phyloP scores from a whole-genome alignment of 1,140 invertebrate species.

The Harpegnathos saltator region DNA sequence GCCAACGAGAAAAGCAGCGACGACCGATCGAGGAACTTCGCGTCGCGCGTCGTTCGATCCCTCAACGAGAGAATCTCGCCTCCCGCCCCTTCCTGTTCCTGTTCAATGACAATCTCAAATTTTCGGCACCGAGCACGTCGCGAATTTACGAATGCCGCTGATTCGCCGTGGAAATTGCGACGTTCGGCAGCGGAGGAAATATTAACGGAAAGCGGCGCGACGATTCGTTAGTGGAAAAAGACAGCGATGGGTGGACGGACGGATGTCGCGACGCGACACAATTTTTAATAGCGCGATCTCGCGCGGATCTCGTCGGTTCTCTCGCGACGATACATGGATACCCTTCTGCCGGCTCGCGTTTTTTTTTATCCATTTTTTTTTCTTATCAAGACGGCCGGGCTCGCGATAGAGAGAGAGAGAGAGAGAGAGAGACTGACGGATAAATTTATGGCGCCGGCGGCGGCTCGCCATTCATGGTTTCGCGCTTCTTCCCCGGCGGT shows the following conservation, averaged over 20 bases:
- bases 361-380: too few species aligned
- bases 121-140: background rate
- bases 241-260: background rate
- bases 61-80: background rate
- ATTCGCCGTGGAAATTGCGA: background rate
- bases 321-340: too few species aligned
- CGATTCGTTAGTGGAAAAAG: background rate
- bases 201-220: background rate
- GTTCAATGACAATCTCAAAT: too few species aligned
- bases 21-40: background rate
- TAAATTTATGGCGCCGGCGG: too few species aligned
- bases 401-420: conserved; percentile 49
- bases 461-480: background rate
- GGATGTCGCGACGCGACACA: too few species aligned
- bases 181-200: background rate
- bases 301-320: background rate
- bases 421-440: too few species aligned
- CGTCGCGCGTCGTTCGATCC: background rate
- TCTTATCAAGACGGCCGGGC: too few species aligned
- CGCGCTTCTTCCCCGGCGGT: conserved; percentile 48
- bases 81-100: too few species aligned
- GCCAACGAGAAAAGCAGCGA: background rate
- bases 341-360: too few species aligned
- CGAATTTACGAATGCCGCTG: background rate
- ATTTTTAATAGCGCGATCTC: background rate